Conservation (phyloP, 2,888 invertebrate species). For the Phrixothrix hirtus region DNA sequence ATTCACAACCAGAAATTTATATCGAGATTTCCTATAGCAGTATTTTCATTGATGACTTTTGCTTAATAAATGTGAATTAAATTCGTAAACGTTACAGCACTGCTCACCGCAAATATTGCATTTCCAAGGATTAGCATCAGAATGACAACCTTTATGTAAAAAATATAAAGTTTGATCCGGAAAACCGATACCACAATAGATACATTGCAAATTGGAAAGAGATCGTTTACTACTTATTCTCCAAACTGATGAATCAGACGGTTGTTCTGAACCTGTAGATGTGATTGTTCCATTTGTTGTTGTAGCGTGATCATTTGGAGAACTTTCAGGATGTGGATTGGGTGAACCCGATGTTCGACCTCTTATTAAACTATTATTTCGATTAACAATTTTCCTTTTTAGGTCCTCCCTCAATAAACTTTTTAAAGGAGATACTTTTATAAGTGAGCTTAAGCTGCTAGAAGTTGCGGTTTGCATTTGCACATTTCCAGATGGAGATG, state of each 20-base stretch:
- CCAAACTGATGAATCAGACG: slow-evolving; percentile 55
- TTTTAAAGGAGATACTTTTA: slow-evolving; percentile 83
- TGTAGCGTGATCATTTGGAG: slow-evolving; percentile 57
- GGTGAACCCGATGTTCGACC: slow-evolving; percentile 54
- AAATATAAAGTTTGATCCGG: slow-evolving; percentile 96
- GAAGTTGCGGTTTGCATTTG: slow-evolving; percentile 63
- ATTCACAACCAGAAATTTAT: slow-evolving; percentile 1
- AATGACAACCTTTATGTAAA: slow-evolving; percentile 97
- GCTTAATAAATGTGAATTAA: slow-evolving; percentile 93
- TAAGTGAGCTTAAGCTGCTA: slow-evolving; percentile 74
- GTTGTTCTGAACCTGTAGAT: slow-evolving; percentile 70
- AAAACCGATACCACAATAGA: slow-evolving; percentile 92
- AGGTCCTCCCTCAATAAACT: slow-evolving; percentile 82
- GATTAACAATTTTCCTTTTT: slow-evolving; percentile 76
- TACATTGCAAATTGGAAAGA: slow-evolving; percentile 71
- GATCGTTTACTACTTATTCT: slow-evolving; percentile 56
- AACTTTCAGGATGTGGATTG: slow-evolving; percentile 54
- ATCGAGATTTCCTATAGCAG: neutral
- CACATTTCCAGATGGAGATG: slow-evolving; percentile 48
- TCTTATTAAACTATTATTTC: slow-evolving; percentile 60
- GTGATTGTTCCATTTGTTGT: slow-evolving; percentile 69
- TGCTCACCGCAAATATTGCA: slow-evolving; percentile 97
- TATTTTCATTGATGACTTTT: slow-evolving; percentile 77
- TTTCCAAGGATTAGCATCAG: slow-evolving; percentile 95
- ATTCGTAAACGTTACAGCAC: slow-evolving; percentile 94